Evolutionary conservation across 2,888 invertebrate species (phyloP), one percentile per base, ranked within the genome.

Genomic region (Scelioninae gen. 1): DNA sequence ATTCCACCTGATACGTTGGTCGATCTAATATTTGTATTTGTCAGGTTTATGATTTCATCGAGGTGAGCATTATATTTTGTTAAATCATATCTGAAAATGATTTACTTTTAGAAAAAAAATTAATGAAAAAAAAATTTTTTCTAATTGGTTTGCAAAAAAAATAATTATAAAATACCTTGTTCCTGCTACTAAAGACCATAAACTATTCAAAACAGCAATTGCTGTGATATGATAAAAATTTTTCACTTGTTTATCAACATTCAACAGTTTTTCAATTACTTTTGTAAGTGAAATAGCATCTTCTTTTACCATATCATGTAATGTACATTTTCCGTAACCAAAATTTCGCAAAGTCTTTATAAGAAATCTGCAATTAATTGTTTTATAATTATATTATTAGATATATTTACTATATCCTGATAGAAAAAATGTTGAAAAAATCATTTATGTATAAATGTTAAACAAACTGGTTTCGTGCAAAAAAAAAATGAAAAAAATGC

Each of bases 101-200:
- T 10, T 23, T 23, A 23, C 1, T n/a, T n/a, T n/a, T n/a, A n/a
- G n/a, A n/a, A n/a, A n/a, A n/a, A n/a, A n/a, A n/a, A n/a, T n/a
- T n/a, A n/a, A n/a, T n/a, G n/a, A n/a, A n/a, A n/a, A n/a, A n/a
- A n/a, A n/a, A n/a, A n/a, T n/a, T n/a, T n/a, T n/a, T n/a, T n/a
- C n/a, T n/a, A n/a, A n/a, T n/a, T n/a, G n/a, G n/a, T 23, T 23
- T 4, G 23, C 1, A 23, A 23, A 23, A 23, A 23, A 23, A 23
- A 23, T 2, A 23, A 2, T 4, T 23, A 2, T 23, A 23, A 23
- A 23, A 23, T 34, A 91, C 92, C 95, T 93, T 89, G 93, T 91
- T 89, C 95, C 95, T 79, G 95, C 95, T 65, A 95, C 93, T 89
- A 95, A 94, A 43, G 94, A 94, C 96, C 96, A 96, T 31, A 96